These are phyloP conservation scores for Gymnoscopelus microlampas DNA, from an alignment of 2,797 vertebrate genomes.

Conservation along the genomic window DNA sequence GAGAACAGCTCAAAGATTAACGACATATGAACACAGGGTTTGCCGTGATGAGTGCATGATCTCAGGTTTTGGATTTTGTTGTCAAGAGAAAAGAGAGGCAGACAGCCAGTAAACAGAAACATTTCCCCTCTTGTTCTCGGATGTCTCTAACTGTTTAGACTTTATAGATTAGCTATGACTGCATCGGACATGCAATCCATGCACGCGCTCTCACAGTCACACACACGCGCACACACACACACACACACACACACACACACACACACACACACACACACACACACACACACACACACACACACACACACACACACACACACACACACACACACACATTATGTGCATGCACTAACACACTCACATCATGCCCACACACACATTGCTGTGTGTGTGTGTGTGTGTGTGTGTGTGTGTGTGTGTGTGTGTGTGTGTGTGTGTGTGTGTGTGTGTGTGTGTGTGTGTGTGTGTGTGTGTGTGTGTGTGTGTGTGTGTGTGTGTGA, in stretches of 20 bases:
- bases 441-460: too few relatives aligned
- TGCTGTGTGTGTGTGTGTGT: too few relatives aligned
- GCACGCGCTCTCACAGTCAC: not conserved
- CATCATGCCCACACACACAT: too few relatives aligned
- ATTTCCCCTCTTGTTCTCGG: constrained; percentile 41
- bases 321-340: too few relatives aligned
- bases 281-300: not conserved
- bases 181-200: constrained; percentile 48
- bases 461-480: too few relatives aligned
- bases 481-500: too few relatives aligned
- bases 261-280: constrained; percentile 1
- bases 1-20: constrained; percentile 54
- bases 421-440: too few relatives aligned
- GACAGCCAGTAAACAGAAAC: constrained; percentile 62
- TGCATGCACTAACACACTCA: too few relatives aligned
- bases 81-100: constrained; percentile 65
- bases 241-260: not conserved
- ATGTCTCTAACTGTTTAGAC: constrained; percentile 60
- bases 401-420: too few relatives aligned
- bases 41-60: constrained; percentile 42
- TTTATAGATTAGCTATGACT: constrained; percentile 62
- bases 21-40: constrained; percentile 63
- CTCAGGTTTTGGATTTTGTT: constrained; percentile 65
- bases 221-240: constrained; percentile 16
- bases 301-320: not conserved